Conservation (phyloP, 2,797 vertebrate species). For the Helostoma temminkii region DNA sequence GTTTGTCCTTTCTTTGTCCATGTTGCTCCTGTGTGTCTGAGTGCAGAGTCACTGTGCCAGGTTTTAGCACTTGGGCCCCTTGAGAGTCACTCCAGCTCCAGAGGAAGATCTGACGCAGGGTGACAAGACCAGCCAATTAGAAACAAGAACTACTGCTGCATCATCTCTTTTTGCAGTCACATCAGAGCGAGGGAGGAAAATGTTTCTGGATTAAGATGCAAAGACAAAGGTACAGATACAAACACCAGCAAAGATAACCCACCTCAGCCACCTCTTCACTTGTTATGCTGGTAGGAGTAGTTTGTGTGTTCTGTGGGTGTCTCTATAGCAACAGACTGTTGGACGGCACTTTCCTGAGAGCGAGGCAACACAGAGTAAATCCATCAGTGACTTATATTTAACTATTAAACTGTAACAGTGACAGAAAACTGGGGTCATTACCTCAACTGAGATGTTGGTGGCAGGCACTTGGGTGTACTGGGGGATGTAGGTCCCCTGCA, state of each 20-base stretch:
- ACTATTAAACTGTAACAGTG: background rate
- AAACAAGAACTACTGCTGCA: slow-evolving; percentile 7
- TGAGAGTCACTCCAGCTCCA: slow-evolving; percentile 47
- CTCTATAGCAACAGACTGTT: slow-evolving; percentile 90
- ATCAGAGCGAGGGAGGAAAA: background rate
- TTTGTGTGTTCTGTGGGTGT: slow-evolving; percentile 89
- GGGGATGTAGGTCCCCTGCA: slow-evolving; percentile 93
- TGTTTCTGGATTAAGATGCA: background rate
- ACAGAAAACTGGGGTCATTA: slow-evolving; percentile 61
- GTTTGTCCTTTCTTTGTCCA: slow-evolving; percentile 59
- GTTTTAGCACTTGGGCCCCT: slow-evolving; percentile 41
- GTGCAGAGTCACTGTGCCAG: slow-evolving; percentile 35
- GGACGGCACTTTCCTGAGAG: slow-evolving; percentile 89
- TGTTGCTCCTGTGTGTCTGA: slow-evolving; percentile 48
- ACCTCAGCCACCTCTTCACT: slow-evolving; percentile 84
- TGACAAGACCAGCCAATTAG: slow-evolving; percentile 40
- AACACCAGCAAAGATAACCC: slow-evolving; percentile 26
- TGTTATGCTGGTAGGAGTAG: slow-evolving; percentile 94
- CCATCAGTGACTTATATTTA: background rate
- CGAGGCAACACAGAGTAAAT: slow-evolving; percentile 23
- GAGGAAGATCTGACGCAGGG: slow-evolving; percentile 53
- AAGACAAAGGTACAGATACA: background rate
- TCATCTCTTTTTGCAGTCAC: background rate
- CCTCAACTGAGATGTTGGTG: slow-evolving; percentile 90
- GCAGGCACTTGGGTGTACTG: slow-evolving; percentile 92